A percentile compares a stretch with the other conserved stretches of the same genome.
phyloP scores from a whole-genome alignment of 2,888 invertebrate genomes.

The Phytoseiulus persimilis region DNA sequence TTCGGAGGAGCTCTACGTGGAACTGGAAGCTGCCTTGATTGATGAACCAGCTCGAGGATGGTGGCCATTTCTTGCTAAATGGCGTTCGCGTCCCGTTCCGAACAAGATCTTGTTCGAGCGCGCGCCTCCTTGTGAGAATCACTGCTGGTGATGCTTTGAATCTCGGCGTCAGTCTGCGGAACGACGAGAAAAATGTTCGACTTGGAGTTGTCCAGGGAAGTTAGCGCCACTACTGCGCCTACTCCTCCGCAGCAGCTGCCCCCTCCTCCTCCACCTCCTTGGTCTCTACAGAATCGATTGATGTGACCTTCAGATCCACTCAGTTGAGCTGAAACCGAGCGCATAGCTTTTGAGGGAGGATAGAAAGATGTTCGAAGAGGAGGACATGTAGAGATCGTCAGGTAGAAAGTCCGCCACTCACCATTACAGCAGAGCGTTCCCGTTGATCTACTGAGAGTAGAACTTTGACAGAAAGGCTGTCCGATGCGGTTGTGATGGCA shows the following conservation, averaged over 20 bases:
- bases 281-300: conserved; percentile 26
- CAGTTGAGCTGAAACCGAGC: conserved; percentile 26
- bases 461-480: conserved; percentile 35
- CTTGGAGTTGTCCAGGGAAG: conserved; percentile 7
- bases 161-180: not conserved
- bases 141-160: conserved; percentile 19
- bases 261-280: not conserved
- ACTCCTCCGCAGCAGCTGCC: not conserved
- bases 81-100: conserved; percentile 15
- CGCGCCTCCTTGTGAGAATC: conserved; percentile 6
- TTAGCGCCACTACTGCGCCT: not conserved
- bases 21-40: conserved; percentile 1
- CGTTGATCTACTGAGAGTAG: conserved; percentile 35
- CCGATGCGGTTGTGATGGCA: conserved; percentile 45
- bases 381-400: not conserved
- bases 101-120: not conserved
- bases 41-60: conserved; percentile 32
- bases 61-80: conserved; percentile 37
- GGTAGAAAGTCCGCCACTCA: not conserved
- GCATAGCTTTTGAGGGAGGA: not conserved
- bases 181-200: conserved; percentile 27
- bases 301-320: conserved; percentile 36
- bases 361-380: not conserved
- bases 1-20: not conserved
- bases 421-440: conserved; percentile 30